A percentile compares a stretch with the other conserved stretches of the same genome.
These are phyloP conservation scores for Rissa tridactyla DNA, from an alignment of 2,113 vertebrate genomes.

Conservation along the genomic window DNA sequence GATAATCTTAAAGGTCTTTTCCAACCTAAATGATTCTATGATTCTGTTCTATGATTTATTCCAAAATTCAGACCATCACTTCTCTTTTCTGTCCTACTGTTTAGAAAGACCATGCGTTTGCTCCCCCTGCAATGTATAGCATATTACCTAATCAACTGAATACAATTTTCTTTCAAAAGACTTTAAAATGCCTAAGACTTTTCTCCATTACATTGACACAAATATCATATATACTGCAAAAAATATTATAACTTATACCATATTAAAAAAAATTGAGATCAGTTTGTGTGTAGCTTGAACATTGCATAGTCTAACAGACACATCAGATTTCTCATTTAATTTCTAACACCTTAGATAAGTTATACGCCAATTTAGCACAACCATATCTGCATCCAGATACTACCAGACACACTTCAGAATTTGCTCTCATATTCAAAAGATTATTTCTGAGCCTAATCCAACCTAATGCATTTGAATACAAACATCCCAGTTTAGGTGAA, in stretches of 20 bases:
- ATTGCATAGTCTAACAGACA: not conserved
- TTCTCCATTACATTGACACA: not conserved
- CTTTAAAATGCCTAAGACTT: not conserved
- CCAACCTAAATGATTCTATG: not conserved
- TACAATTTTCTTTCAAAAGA: not conserved
- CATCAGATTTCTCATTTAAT: not conserved
- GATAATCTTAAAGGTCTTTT: not conserved
- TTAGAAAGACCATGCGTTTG: not conserved
- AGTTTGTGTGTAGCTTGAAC: not conserved
- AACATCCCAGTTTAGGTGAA: not conserved
- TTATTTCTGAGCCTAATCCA: slow-evolving; percentile 10
- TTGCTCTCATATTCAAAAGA: not conserved
- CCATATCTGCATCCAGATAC: not conserved
- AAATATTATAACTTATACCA: not conserved
- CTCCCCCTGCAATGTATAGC: not conserved
- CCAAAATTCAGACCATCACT: not conserved
- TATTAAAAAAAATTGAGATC: not conserved
- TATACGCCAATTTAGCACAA: not conserved
- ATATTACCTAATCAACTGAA: not conserved
- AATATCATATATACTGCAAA: not conserved
- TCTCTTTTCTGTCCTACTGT: not conserved
- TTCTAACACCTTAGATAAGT: not conserved
- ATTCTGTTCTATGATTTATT: not conserved
- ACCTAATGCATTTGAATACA: not conserved
- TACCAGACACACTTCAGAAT: not conserved